Evolutionary conservation across 2,797 vertebrate genomes (phyloP).

Genomic region (Sebastes cheni): DNA sequence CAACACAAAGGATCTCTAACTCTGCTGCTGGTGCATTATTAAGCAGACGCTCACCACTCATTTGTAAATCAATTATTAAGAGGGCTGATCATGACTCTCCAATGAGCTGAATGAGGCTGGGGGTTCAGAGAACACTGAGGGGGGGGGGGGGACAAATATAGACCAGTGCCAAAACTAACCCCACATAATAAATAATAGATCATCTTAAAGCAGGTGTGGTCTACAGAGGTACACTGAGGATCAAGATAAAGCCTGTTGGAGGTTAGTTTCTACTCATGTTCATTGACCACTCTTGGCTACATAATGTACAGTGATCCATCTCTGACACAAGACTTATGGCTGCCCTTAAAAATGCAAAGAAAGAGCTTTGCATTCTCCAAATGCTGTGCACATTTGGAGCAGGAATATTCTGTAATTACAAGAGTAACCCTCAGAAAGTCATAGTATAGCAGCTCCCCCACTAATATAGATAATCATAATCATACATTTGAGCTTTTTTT

Average conservation of each 20-base stretch:
- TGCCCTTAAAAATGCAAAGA: not conserved
- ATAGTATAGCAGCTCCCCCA: not conserved
- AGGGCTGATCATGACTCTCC: constrained; percentile 21
- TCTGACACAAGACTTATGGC: not conserved
- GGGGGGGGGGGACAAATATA: not conserved
- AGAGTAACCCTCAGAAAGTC: not conserved
- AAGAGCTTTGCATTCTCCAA: not conserved
- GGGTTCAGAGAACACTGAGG: not conserved
- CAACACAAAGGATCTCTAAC: constrained; percentile 8
- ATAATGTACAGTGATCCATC: not conserved
- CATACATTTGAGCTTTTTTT: too few species aligned
- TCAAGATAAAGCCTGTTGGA: not conserved
- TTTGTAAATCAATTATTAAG: constrained; percentile 40
- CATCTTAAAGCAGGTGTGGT: not conserved
- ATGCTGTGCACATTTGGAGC: not conserved
- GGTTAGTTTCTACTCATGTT: not conserved
- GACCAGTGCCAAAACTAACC: not conserved
- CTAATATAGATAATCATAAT: not conserved
- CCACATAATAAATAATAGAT: not conserved
- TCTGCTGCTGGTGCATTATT: constrained; percentile 21
- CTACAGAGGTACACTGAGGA: not conserved
- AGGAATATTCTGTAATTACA: not conserved
- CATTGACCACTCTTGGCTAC: not conserved
- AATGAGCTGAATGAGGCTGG: not conserved
- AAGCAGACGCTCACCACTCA: constrained; percentile 11